Evolutionary conservation across 2,113 vertebrate genomes (phyloP), one percentile per base, ranked within the genome.

Genomic region (Oryzias melastigma): DNA sequence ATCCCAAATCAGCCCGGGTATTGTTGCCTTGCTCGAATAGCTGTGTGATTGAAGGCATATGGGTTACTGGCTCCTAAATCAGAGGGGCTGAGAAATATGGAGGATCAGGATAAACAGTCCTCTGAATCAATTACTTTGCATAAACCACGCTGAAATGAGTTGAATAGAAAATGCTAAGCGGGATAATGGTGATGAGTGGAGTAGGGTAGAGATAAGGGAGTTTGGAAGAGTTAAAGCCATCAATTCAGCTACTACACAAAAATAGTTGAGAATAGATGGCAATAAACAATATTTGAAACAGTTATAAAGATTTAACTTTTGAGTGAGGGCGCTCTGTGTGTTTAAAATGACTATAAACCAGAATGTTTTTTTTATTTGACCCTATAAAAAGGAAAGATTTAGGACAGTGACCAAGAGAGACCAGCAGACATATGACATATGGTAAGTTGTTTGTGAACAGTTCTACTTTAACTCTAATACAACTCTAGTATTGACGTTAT

Each of bases 51-150:
- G 75, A 87, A 76, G 74, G 68, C 72, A 24, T 46, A 46, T 71
- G 70, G 75, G 75, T 80, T 65, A 77, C 48, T 24, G 12, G 62
- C 68, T 79, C 66, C 53, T 1, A 42, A 49, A 24, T 80, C 51
- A 49, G 52, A 52, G 19, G 42, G 46, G 62, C 67, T 47, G 46
- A 43, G 45, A 51, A 78, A 81, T 62, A 73, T 72, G 72, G 68
- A 52, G 59, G 41, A 75, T 68, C 60, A 68, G 71, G 83, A 85
- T 79, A 82, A 86, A 81, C 69, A 81, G 59, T 72, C 77, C 44
- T 74, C 80, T 75, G 77, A 78, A 74, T 80, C 80, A 85, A 85
- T 86, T 89, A 83, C 63, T 78, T 61, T 22, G 24, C 62, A 78
- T 50, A 75, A 65, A 82, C 62, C 48, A 68, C 58, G 61, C 19